These are phyloP conservation scores for Scalopus aquaticus DNA, from an alignment of 2,113 vertebrate species.

Conservation along the genomic window DNA sequence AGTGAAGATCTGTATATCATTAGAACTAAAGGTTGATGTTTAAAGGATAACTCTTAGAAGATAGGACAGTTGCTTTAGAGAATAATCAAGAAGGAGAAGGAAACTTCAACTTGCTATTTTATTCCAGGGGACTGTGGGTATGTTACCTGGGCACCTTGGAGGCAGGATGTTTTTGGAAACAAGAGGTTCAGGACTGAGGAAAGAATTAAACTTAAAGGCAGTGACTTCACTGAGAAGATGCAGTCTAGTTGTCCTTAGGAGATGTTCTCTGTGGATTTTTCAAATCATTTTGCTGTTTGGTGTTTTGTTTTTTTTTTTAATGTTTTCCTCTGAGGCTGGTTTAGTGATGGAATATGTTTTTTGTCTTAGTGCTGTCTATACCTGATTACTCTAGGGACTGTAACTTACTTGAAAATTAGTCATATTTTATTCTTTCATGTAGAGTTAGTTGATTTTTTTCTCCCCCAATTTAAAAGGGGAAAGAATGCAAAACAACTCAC, in stretches of 20 bases:
- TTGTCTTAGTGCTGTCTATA: not conserved
- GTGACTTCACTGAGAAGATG: not conserved
- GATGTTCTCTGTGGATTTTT: not conserved
- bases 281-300: not conserved
- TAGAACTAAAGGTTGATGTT: not conserved
- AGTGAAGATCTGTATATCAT: not conserved
- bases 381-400: not conserved
- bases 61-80: not conserved
- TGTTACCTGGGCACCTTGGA: not conserved
- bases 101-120: constrained; percentile 1
- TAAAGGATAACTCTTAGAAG: not conserved
- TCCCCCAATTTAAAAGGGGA: not conserved
- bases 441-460: not conserved
- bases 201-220: not conserved
- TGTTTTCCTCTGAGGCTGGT: not conserved
- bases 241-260: not conserved
- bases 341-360: constrained; percentile 4
- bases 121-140: not conserved
- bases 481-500: not conserved
- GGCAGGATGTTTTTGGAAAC: not conserved
- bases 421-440: not conserved
- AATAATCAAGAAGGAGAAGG: not conserved
- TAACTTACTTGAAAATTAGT: constrained; percentile 6
- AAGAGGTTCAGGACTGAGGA: not conserved
- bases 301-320: constrained; percentile 13